Base-by-base conservation (phyloP, 2,888 invertebrate genomes). In the Reticulitermes lucifugus region DNA sequence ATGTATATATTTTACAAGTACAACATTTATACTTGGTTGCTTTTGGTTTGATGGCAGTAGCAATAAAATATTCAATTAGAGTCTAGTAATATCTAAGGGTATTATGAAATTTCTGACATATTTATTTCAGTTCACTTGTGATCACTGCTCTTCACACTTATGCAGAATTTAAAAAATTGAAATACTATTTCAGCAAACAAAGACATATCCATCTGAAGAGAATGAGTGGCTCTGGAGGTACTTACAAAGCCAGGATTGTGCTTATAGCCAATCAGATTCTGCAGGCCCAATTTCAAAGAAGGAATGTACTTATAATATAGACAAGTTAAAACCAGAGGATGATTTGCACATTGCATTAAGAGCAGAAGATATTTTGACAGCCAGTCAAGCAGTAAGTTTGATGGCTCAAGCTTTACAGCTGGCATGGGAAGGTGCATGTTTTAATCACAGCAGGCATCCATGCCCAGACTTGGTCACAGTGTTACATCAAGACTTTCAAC, bases 381-480 rank as follows among this genome's bases (percentile, higher is more conserved):
- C 88, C 2, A 85, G 89, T 25, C 89, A 89, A 71, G 88, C 88
- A 12, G 84, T 89, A 14, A 88, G 88, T 79, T 87, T 88, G 5
- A 88, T 88, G 55, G 89, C 89, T n/a, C 88, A 88, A 60, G 89
- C 89, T 1, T 87, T 89, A 79, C 87, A 88, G 51, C 88, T 88
- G 43, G 89, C 89, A 6, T 89, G 89, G 89, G 85, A 87, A 41
- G 87, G 86, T 46, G 88, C 88, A 59, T 89, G 89, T 84, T 65
- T 70, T 18, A 79, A 82, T 51, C 85, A 51, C 18, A 43, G 86
- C 9, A 86, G 87, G 0, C 89, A 89, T 2, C 83, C 87, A 21
- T 89, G 89, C 79, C 80, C 86, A 0, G 86, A 87, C 12, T 87
- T 89, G 21, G 84, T 84, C 21, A 84, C 87, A 35, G 87, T 89